These are phyloP conservation scores for Drosophila aff. DNA, from an alignment of 1,140 invertebrate species.

Conservation along the genomic window DNA sequence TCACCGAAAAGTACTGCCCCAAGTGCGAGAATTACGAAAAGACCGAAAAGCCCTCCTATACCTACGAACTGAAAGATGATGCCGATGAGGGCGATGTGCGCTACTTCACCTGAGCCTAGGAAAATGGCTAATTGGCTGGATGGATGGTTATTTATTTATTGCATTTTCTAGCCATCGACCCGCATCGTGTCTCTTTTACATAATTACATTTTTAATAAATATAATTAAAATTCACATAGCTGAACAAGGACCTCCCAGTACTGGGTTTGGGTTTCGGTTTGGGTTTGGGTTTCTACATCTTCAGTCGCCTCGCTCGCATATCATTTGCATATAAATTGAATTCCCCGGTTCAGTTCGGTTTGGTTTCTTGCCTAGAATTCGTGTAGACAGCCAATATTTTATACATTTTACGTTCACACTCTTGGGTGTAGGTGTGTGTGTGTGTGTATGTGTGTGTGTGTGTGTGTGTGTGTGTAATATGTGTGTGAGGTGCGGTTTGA, in stretches of 20 bases:
- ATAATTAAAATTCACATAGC: constrained; percentile 72
- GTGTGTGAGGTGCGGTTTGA: constrained; percentile 14
- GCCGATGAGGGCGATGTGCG: constrained; percentile 49
- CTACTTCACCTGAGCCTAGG: constrained; percentile 56
- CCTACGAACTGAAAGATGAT: constrained; percentile 58
- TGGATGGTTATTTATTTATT: constrained; percentile 41
- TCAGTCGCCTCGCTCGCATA: constrained; percentile 68
- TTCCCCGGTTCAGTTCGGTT: constrained; percentile 54
- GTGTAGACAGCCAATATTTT: constrained; percentile 76
- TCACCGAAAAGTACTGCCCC: constrained; percentile 12
- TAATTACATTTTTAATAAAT: constrained; percentile 80
- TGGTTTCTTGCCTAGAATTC: constrained; percentile 42
- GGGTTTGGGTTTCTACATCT: constrained; percentile 35
- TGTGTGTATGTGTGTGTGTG: not conserved
- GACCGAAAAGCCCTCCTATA: constrained; percentile 6
- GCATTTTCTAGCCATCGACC: constrained; percentile 17
- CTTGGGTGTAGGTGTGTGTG: constrained; percentile 2
- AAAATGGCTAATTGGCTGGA: constrained; percentile 23
- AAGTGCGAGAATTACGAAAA: constrained; percentile 1
- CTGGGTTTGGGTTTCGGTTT: too few species aligned
- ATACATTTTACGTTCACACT: constrained; percentile 67
- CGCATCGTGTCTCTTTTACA: constrained; percentile 23
- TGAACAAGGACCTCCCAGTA: constrained; percentile 1
- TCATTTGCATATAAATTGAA: constrained; percentile 82
- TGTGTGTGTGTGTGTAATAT: not conserved